Conservation (phyloP, 2,797 vertebrate genomes). For the Diceros bicornis region DNA sequence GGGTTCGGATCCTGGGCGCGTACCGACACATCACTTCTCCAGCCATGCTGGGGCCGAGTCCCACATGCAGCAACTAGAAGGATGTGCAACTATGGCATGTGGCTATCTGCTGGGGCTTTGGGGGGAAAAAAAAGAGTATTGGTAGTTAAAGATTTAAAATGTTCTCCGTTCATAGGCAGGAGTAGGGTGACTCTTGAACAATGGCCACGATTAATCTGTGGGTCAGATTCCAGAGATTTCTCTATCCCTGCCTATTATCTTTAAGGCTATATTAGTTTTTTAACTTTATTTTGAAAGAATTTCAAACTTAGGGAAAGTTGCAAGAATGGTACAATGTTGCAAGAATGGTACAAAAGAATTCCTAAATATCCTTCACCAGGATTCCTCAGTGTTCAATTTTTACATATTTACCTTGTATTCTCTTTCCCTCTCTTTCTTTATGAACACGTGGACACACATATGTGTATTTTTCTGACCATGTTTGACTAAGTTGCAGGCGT, state of each 20-base stretch:
- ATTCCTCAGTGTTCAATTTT: neutral
- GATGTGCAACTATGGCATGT: too few species aligned
- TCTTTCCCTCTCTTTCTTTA: neutral
- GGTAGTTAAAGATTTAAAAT: slow-evolving; percentile 9
- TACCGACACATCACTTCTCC: too few species aligned
- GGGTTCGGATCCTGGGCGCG: too few species aligned
- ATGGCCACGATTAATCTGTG: neutral
- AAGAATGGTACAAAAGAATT: neutral
- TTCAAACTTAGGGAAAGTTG: neutral
- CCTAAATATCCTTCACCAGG: neutral
- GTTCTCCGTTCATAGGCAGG: neutral
- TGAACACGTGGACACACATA: neutral
- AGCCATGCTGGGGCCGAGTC: too few species aligned
- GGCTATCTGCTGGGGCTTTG: too few species aligned
- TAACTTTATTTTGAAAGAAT: neutral
- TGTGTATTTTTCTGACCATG: neutral
- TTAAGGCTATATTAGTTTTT: neutral
- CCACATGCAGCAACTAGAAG: too few species aligned
- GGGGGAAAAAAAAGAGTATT: neutral
- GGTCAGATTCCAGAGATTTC: neutral
- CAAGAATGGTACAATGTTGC: neutral
- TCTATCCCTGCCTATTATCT: neutral
- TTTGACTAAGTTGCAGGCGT: neutral
- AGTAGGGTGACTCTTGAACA: slow-evolving; percentile 32
- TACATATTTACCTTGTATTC: neutral